Conservation (phyloP, 1,140 invertebrate genomes). For the Pogonognathellus flavescens region DNA sequence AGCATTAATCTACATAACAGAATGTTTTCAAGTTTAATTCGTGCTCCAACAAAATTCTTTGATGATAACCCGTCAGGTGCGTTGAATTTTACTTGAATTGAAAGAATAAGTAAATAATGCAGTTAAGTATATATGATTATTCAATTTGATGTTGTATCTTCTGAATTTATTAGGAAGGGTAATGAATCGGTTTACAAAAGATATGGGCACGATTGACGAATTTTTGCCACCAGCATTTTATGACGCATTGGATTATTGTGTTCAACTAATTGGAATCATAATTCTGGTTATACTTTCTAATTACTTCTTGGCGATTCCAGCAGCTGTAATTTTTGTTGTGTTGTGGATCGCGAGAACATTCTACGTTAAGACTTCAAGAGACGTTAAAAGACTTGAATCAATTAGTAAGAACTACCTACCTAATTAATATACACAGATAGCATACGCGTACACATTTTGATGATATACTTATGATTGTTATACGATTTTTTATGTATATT, state of each 20-base stretch:
- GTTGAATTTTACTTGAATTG: conserved; percentile 61
- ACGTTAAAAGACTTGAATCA: conserved; percentile 74
- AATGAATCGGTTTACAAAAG: conserved; percentile 69
- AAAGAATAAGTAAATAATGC: not conserved
- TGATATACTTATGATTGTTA: not conserved
- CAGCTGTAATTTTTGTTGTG: conserved; percentile 72
- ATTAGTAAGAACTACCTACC: conserved; percentile 58
- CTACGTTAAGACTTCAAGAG: conserved; percentile 77
- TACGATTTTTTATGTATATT: not conserved
- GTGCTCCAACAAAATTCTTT: conserved; percentile 89
- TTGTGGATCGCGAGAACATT: conserved; percentile 74
- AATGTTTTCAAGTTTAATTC: conserved; percentile 81
- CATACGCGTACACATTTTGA: not conserved
- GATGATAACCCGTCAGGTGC: conserved; percentile 83
- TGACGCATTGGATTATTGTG: conserved; percentile 65
- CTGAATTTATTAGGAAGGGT: conserved; percentile 58
- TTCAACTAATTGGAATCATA: conserved; percentile 29
- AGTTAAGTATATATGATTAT: too few species aligned
- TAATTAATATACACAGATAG: not conserved
- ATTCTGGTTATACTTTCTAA: conserved; percentile 54
- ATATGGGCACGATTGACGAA: conserved; percentile 74
- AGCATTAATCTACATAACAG: conserved; percentile 85
- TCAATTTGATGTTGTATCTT: not conserved
- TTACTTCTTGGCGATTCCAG: conserved; percentile 74
- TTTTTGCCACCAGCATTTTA: conserved; percentile 74